These are phyloP conservation scores for Capreolus pygargus DNA, from an alignment of 2,113 vertebrate species.

Conservation along the genomic window DNA sequence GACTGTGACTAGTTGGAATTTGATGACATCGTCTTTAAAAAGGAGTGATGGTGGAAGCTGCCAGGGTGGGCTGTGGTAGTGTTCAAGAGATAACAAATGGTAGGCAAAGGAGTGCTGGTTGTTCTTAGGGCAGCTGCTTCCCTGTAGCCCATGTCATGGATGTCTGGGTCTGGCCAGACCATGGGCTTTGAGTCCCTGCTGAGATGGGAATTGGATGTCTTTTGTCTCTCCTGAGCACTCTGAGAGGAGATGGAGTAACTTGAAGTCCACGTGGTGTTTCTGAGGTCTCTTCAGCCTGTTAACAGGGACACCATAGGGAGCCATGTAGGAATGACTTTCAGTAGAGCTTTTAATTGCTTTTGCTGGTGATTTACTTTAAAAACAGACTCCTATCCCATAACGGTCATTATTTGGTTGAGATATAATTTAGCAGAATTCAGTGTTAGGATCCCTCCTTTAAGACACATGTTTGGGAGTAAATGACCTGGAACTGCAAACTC, in stretches of 20 bases:
- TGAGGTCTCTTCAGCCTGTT: neutral
- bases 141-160: neutral
- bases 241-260: neutral
- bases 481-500: neutral
- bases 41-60: neutral
- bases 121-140: neutral
- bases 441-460: neutral
- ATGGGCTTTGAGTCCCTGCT: neutral
- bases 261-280: neutral
- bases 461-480: neutral
- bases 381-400: neutral
- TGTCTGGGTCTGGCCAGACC: neutral
- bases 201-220: neutral
- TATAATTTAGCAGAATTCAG: neutral
- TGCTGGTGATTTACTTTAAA: neutral
- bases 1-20: neutral
- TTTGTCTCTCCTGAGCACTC: neutral
- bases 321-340: neutral
- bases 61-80: neutral
- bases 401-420: neutral
- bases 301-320: neutral
- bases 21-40: neutral
- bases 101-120: neutral
- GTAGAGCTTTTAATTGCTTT: neutral
- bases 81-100: neutral